Percentiles rank a stretch among this genome's conserved stretches.
These are phyloP conservation scores for Apodemia hepburni DNA, from an alignment of 2,888 invertebrate species.

Conservation along the genomic window DNA sequence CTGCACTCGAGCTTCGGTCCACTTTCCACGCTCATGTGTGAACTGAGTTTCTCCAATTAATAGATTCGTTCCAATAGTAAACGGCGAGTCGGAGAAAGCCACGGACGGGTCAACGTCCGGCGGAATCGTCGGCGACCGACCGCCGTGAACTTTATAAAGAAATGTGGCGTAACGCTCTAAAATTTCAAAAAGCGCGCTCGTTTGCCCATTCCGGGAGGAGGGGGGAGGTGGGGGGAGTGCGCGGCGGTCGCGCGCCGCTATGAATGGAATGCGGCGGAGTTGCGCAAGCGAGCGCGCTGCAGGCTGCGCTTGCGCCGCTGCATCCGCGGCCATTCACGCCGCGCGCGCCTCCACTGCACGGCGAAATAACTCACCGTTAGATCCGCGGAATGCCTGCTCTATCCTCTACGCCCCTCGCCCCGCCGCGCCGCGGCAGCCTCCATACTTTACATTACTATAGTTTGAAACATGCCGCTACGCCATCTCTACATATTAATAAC, in stretches of 20 bases:
- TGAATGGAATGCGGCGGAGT: slow-evolving; percentile 77
- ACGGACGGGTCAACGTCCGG: slow-evolving; percentile 70
- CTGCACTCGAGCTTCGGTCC: slow-evolving; percentile 41
- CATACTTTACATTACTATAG: slow-evolving; percentile 15
- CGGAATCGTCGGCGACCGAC: slow-evolving; percentile 68
- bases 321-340: slow-evolving; percentile 77
- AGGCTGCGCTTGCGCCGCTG: slow-evolving; percentile 47
- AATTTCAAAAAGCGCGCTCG: slow-evolving; percentile 66
- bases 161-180: slow-evolving; percentile 74
- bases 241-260: slow-evolving; percentile 49
- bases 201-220: slow-evolving; percentile 59
- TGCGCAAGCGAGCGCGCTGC: slow-evolving; percentile 67
- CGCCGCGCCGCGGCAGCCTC: slow-evolving; percentile 27
- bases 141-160: slow-evolving; percentile 72
- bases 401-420: slow-evolving; percentile 51
- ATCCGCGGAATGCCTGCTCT: slow-evolving; percentile 71
- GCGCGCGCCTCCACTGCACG: slow-evolving; percentile 41
- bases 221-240: slow-evolving; percentile 33
- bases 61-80: slow-evolving; percentile 80
- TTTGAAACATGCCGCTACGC: slow-evolving; percentile 9
- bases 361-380: slow-evolving; percentile 78
- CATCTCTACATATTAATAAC: slow-evolving; percentile 14
- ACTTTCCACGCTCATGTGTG: slow-evolving; percentile 78
- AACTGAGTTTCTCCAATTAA: slow-evolving; percentile 79
- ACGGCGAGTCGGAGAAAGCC: slow-evolving; percentile 74